Conservation (phyloP, 2,888 invertebrate genomes). For the Lomographa bimaculata region DNA sequence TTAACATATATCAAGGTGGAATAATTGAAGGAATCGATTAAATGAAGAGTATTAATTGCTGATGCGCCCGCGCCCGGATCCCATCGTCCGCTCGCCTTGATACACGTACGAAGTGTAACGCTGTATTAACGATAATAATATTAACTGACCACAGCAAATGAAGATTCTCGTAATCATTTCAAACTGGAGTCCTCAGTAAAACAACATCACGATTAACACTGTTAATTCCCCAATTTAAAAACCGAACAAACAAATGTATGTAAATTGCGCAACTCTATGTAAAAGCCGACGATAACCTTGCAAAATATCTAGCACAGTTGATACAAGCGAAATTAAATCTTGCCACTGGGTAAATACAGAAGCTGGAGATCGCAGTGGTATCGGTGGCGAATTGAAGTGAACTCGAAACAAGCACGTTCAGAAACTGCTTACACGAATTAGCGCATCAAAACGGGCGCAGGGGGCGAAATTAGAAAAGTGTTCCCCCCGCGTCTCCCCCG, state of each 20-base stretch:
- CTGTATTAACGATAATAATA: slow-evolving; percentile 41
- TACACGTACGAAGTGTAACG: slow-evolving; percentile 52
- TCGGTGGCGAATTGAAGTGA: slow-evolving; percentile 64
- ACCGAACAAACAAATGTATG: slow-evolving; percentile 82
- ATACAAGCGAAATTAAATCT: slow-evolving; percentile 44
- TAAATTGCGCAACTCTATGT: slow-evolving; percentile 80
- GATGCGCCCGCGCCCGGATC: slow-evolving; percentile 71
- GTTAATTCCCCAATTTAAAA: slow-evolving; percentile 81
- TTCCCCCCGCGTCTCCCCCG: slow-evolving; percentile 50
- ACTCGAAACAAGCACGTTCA: slow-evolving; percentile 81
- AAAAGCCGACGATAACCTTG: slow-evolving; percentile 74
- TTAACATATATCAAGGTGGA: slow-evolving; percentile 81
- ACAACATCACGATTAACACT: slow-evolving; percentile 71
- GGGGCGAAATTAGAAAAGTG: slow-evolving; percentile 82
- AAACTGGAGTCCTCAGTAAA: slow-evolving; percentile 51
- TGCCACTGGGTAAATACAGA: slow-evolving; percentile 39
- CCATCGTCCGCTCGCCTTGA: slow-evolving; percentile 56
- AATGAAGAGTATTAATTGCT: slow-evolving; percentile 82
- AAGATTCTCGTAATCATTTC: slow-evolving; percentile 11
- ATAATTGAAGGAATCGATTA: slow-evolving; percentile 83
- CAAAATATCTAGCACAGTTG: slow-evolving; percentile 32
- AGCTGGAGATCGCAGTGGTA: slow-evolving; percentile 31
- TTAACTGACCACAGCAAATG: no score
- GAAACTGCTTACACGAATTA: slow-evolving; percentile 84
- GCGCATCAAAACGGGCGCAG: slow-evolving; percentile 80